Percentiles rank a stretch among this genome's conserved stretches.
phyloP scores from a whole-genome alignment of 1,140 invertebrate genomes.

The Drosophila bifasciata region DNA sequence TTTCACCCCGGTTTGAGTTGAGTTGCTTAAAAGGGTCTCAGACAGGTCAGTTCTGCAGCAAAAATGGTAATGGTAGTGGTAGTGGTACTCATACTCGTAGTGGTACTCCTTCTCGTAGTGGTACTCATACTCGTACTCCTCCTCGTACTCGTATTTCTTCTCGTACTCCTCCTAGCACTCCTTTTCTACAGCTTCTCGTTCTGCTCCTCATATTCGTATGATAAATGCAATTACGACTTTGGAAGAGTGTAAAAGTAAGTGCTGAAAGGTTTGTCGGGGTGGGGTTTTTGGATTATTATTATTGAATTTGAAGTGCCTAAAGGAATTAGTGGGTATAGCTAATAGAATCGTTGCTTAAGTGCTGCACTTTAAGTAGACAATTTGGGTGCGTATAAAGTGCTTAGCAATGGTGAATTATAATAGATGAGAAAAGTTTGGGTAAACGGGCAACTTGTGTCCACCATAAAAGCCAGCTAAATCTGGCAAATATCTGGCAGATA shows the following conservation, averaged over 20 bases:
- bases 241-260: slow-evolving; percentile 28
- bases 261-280: slow-evolving; percentile 8
- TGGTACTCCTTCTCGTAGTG: no score
- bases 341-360: background rate
- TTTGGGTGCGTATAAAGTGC: background rate
- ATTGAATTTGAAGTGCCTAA: slow-evolving; percentile 9
- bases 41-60: slow-evolving; percentile 53
- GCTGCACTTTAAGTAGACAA: background rate
- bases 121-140: no score
- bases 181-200: no score
- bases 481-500: no score
- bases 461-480: no score
- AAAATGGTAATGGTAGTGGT: no score
- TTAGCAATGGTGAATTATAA: no score
- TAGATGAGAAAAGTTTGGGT: no score
- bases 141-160: no score
- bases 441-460: no score
- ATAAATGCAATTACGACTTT: background rate
- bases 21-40: slow-evolving; percentile 72
- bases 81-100: no score
- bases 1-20: slow-evolving; percentile 13
- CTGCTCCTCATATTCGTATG: slow-evolving; percentile 26
- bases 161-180: no score
- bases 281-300: slow-evolving; percentile 6
- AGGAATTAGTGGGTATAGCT: background rate